Evolutionary conservation across 1,140 invertebrate genomes (phyloP), one percentile per base, ranked within the genome.

Genomic region (Drosophila quadrilineata): DNA sequence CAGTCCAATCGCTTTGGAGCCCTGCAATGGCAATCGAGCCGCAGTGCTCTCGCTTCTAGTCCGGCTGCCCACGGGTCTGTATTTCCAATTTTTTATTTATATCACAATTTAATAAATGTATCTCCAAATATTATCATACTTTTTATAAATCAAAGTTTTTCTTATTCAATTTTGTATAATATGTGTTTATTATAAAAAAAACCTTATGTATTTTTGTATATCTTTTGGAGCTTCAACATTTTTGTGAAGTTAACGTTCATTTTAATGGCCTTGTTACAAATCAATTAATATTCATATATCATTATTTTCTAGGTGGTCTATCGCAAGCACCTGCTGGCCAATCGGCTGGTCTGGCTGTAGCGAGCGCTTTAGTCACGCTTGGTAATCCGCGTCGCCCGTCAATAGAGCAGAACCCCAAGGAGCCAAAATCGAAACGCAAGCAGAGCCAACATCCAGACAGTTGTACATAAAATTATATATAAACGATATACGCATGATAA

Each of bases 1-100:
- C 8, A 97, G 96, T 91, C 97, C 97, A 21, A 97, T 99, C 75
- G 96, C 97, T 14, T 91, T 98, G 63, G 98, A 99, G 90, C 97
- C 97, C 43, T 97, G 97, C 86, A 92, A 92, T 82, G 96, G 95
- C 24, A 96, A 96, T 82, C 93, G 96, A 89, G 97, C 97, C 28
- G 98, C 97, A 38, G 96, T 99, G 77, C 91, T 99, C 56, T 97
- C 97, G 53, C 93, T 98, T 71, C 92, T 99, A 90, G 95, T 99
- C 85, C 94, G 96, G 87, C 90, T 97, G 70, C 96, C 96, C 36
- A 96, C 94, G 36, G 94, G 95, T 75, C n/a, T 1, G 56, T 41
- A 24, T 9, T 3, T 14, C 4, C 8, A 19, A 8, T 12, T n/a
- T 5, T 28, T 6, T 16, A 12, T 35, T 12, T 3, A 38, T 6